Base-by-base conservation (phyloP, 2,797 vertebrate genomes). In the Falco naumanni region DNA sequence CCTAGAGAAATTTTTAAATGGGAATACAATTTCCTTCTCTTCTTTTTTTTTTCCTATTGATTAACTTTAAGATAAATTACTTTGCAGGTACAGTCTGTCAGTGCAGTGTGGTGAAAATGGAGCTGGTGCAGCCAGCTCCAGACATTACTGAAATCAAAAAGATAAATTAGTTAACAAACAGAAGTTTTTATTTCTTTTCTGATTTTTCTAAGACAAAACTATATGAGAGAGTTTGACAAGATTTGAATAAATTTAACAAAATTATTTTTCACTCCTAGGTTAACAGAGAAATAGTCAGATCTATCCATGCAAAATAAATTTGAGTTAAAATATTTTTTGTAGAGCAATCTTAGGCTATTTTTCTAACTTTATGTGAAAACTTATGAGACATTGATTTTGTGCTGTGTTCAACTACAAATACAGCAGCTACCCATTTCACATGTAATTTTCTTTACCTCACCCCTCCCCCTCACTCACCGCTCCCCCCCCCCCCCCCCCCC, bases 41-140 rank as follows among this genome's bases (percentile, higher is more conserved):
- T 39, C 69, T 76, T 93, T 83, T 41, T 33, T 89, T 33, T 87
- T 91, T 93, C 19, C 14, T 87, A 59, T 78, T 84, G 92, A 95
- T 93, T 90, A 57, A 66, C 31, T 64, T 66, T 34, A 72, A 80
- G 70, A 93, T 54, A 90, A 86, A 95, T 76, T 81, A 53, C 28
- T 71, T 84, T 74, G 54, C 34, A 72, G 24, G 28, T 68, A 56
- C n/a, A 56, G 8, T 39, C 66, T 90, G 33, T 61, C 48, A 84
- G 25, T 45, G 21, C 24, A 70, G 15, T 45, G 15, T 56, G 21
- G 31, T 66, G 70, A 82, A 96, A 89, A 92, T 33, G 16, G 91
- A 95, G 51, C 10, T 43, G 26, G 10, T 84, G 22, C 28, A 92
- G 13, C 37, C 21, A 81, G 21, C 21, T 48, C 5, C n/a, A 83